phyloP scores from a whole-genome alignment of 2,797 vertebrate species.

The Champsocephalus esox region DNA sequence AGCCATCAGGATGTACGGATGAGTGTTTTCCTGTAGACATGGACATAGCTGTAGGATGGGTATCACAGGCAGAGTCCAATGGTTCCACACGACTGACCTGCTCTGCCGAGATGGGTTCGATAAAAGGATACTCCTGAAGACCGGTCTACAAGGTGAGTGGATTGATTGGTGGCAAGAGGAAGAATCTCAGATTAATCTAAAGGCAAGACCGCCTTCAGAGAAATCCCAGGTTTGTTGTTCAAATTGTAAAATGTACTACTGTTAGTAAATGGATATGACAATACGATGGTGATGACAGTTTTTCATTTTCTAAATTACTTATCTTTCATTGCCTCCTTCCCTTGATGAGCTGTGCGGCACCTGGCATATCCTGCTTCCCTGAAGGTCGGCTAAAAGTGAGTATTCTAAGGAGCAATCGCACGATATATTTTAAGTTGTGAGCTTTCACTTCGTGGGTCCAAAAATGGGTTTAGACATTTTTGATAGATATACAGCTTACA shows the following conservation, averaged over 20 bases:
- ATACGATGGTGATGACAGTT: no score
- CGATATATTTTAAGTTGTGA: constrained; percentile 75
- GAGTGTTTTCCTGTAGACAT: no score
- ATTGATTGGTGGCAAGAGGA: constrained; percentile 90
- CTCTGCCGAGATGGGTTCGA: no score
- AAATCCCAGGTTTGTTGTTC: constrained; percentile 90
- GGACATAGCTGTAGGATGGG: no score
- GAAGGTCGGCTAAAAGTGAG: constrained; percentile 94
- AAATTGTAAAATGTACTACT: not conserved
- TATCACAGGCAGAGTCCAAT: no score
- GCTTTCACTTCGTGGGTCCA: constrained; percentile 86
- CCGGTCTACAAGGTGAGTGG: no score
- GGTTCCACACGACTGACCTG: no score
- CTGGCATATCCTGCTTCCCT: constrained; percentile 92
- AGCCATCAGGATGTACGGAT: no score
- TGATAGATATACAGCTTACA: not conserved
- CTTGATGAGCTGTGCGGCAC: constrained; percentile 95
- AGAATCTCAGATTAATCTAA: constrained; percentile 95
- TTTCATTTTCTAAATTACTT: no score
- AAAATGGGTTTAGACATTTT: no score
- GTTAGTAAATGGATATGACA: no score
- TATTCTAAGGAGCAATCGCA: not conserved
- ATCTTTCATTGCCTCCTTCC: constrained; percentile 42
- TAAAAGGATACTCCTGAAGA: no score
- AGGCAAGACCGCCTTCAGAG: constrained; percentile 97